Evolutionary conservation across 2,888 invertebrate species (phyloP).

Genomic region (Leucophenga maculata): DNA sequence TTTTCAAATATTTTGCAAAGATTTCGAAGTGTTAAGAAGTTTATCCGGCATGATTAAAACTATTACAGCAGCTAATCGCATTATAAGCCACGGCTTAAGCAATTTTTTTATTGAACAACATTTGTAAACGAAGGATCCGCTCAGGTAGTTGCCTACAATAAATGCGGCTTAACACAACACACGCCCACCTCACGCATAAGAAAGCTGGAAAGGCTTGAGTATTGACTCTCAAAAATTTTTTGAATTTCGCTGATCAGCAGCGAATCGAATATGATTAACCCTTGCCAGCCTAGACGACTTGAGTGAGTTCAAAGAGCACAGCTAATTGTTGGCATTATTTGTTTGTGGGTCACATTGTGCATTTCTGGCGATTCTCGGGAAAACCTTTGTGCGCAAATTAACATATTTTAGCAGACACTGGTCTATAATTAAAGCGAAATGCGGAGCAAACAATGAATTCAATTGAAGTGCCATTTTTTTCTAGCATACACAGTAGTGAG

Average conservation of each 20-base stretch:
- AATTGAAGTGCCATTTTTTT: constrained; percentile 42
- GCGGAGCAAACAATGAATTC: constrained; percentile 36
- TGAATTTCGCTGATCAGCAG: constrained; percentile 47
- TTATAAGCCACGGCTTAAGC: constrained; percentile 41
- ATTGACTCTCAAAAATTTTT: constrained; percentile 14
- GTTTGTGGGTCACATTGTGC: constrained; percentile 57
- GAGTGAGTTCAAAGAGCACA: constrained; percentile 43
- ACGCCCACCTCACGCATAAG: constrained; percentile 49
- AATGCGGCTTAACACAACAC: constrained; percentile 55
- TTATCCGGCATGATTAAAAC: constrained; percentile 61
- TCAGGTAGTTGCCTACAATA: constrained; percentile 34
- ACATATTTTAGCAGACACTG: constrained; percentile 45
- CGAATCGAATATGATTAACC: constrained; percentile 61
- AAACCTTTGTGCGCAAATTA: constrained; percentile 57
- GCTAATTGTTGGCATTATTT: constrained; percentile 65
- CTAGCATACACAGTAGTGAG: not conserved
- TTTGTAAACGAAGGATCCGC: constrained; percentile 50
- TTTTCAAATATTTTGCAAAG: constrained; percentile 66
- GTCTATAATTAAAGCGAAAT: constrained; percentile 34
- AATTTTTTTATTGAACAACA: constrained; percentile 71
- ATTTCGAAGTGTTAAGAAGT: constrained; percentile 54
- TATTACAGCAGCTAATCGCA: constrained; percentile 69
- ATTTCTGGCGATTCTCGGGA: constrained; percentile 44
- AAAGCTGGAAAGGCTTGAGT: not conserved
- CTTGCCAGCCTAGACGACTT: constrained; percentile 24